phyloP scores from a whole-genome alignment of 2,888 invertebrate genomes.

The Rotaria socialis region DNA sequence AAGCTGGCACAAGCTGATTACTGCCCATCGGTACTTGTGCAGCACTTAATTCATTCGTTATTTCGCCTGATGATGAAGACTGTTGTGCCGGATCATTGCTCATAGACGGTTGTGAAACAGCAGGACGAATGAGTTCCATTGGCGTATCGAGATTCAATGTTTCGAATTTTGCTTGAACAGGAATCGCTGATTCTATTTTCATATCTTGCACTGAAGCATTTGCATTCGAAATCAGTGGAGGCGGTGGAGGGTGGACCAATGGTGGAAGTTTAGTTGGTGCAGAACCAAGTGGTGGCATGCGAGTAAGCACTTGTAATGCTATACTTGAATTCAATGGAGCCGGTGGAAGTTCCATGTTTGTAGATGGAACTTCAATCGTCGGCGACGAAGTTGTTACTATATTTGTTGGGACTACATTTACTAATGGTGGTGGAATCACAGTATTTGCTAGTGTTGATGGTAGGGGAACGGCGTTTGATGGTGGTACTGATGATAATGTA shows the following conservation, averaged over 20 bases:
- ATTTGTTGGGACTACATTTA: background rate
- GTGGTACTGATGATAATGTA: background rate
- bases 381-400: background rate
- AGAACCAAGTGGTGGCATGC: background rate
- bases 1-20: background rate
- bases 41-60: background rate
- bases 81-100: background rate
- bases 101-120: background rate
- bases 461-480: background rate
- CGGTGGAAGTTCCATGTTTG: too few relatives aligned
- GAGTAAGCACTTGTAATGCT: background rate
- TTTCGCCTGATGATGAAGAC: background rate
- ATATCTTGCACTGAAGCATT: background rate
- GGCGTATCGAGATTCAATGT: background rate
- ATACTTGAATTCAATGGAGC: background rate
- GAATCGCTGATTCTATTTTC: background rate
- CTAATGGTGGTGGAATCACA: background rate
- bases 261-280: background rate
- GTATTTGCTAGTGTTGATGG: background rate
- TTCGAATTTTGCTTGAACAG: background rate
- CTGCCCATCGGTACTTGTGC: background rate
- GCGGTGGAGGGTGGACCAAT: background rate
- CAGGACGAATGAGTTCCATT: background rate
- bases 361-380: background rate
- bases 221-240: background rate